Evolutionary conservation across 2,797 vertebrate species (phyloP).

Genomic region (Ceyx erithaca): DNA sequence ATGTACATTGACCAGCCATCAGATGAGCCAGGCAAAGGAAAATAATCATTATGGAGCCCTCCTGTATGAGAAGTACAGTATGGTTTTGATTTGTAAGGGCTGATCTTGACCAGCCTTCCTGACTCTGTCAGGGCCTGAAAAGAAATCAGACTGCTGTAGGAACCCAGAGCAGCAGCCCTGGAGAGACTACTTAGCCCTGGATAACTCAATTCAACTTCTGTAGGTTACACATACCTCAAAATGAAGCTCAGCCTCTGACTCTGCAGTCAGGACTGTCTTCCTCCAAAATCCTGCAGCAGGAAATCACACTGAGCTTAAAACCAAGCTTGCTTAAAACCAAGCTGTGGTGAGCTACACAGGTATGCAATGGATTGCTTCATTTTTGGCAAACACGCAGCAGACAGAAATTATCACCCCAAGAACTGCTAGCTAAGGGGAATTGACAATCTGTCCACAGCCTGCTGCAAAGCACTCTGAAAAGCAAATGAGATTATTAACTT

Average conservation of each 20-base stretch:
- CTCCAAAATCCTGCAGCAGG: not conserved
- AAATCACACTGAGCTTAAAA: not conserved
- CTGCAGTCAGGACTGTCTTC: not conserved
- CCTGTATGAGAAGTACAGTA: not conserved
- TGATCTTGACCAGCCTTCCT: not conserved
- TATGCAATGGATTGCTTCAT: not conserved
- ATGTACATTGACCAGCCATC: not conserved
- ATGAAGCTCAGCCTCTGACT: not conserved
- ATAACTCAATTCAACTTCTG: not conserved
- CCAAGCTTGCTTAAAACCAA: not conserved
- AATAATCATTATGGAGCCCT: too few relatives aligned
- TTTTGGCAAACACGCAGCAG: not conserved
- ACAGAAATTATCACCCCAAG: conserved; percentile 10
- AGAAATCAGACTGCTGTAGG: not conserved
- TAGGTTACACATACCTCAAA: not conserved
- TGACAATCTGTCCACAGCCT: not conserved
- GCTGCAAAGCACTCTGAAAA: conserved; percentile 11
- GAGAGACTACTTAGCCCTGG: not conserved
- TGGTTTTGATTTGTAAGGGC: not conserved
- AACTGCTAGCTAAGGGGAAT: not conserved
- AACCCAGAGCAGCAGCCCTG: not conserved
- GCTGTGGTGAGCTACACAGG: not conserved
- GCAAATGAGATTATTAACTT: conserved; percentile 20
- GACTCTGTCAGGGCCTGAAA: not conserved
- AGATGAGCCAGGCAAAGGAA: not conserved